Evolutionary conservation across 2,888 invertebrate genomes (phyloP).

Genomic region (Mesopsocus fuscifrons): DNA sequence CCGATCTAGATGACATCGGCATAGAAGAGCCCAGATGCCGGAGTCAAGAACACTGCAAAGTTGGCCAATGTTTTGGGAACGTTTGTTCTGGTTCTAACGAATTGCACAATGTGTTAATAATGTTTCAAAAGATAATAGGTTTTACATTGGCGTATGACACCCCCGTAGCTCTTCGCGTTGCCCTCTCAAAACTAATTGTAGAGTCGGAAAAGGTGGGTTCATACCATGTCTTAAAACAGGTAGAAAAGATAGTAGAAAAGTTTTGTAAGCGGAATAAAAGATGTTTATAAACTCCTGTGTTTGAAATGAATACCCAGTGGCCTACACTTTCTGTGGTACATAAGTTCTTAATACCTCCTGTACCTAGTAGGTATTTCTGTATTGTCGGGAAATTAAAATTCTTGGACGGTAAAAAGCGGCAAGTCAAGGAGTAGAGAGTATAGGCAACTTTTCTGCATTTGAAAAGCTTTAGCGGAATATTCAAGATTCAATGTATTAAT

Average conservation of each 20-base stretch:
- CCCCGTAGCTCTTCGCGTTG: not conserved
- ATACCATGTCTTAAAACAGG: not conserved
- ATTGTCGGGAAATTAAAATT: too few relatives aligned
- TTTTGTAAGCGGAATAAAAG: not conserved
- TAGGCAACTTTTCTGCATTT: too few relatives aligned
- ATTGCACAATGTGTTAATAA: not conserved
- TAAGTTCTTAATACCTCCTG: too few relatives aligned
- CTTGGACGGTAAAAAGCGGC: too few relatives aligned
- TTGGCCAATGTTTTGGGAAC: not conserved
- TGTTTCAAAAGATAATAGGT: not conserved
- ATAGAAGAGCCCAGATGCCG: constrained; percentile 17
- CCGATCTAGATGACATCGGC: constrained; percentile 28
- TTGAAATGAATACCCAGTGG: too few relatives aligned
- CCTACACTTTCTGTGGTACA: too few relatives aligned
- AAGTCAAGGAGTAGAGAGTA: too few relatives aligned
- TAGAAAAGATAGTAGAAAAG: not conserved
- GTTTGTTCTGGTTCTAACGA: not conserved
- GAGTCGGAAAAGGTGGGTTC: not conserved
- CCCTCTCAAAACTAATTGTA: not conserved
- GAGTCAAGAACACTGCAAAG: constrained; percentile 14
- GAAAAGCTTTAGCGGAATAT: too few relatives aligned
- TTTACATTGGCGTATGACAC: not conserved
- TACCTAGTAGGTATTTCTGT: too few relatives aligned
- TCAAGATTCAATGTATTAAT: too few relatives aligned
- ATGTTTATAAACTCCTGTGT: constrained; percentile 11